Conservation (phyloP, 1,140 invertebrate genomes). For the Camponotus vicinus region DNA sequence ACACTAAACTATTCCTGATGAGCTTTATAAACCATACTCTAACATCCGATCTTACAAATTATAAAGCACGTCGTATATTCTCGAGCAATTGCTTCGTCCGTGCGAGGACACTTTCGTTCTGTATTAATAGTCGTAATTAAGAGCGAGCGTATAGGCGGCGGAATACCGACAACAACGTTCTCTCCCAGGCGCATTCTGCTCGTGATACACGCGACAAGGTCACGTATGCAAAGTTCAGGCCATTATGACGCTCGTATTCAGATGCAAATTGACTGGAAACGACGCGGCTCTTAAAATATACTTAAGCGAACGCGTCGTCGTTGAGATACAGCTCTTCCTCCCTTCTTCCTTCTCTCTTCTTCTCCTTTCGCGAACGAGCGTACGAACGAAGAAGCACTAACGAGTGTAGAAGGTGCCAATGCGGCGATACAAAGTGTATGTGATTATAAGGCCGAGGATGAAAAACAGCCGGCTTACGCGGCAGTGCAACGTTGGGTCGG, state of each 20-base stretch:
- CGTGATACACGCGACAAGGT: conserved; percentile 63
- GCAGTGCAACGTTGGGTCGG: conserved; percentile 22
- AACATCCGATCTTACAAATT: conserved; percentile 13
- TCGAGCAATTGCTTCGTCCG: conserved; percentile 4
- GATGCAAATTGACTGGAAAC: conserved; percentile 59
- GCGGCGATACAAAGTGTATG: conserved; percentile 46
- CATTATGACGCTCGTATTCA: conserved; percentile 61
- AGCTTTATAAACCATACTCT: neutral
- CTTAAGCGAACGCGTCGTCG: conserved; percentile 53
- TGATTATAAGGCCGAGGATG: conserved; percentile 53
- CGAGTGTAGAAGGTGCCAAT: conserved; percentile 53
- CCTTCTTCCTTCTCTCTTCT: neutral
- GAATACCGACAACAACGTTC: neutral
- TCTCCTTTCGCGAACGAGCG: neutral
- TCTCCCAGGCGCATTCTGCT: conserved; percentile 28
- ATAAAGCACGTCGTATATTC: conserved; percentile 9
- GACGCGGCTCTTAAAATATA: conserved; percentile 55
- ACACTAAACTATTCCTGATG: neutral
- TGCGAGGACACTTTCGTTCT: conserved; percentile 15
- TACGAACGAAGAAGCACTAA: conserved; percentile 38
- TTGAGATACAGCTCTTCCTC: neutral
- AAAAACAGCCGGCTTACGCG: conserved; percentile 35
- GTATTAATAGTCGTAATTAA: conserved; percentile 62
- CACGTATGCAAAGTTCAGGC: conserved; percentile 60
- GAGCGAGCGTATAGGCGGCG: conserved; percentile 24